These are phyloP conservation scores for Pollenia griseotomentosa DNA, from an alignment of 2,888 invertebrate species.

Conservation along the genomic window DNA sequence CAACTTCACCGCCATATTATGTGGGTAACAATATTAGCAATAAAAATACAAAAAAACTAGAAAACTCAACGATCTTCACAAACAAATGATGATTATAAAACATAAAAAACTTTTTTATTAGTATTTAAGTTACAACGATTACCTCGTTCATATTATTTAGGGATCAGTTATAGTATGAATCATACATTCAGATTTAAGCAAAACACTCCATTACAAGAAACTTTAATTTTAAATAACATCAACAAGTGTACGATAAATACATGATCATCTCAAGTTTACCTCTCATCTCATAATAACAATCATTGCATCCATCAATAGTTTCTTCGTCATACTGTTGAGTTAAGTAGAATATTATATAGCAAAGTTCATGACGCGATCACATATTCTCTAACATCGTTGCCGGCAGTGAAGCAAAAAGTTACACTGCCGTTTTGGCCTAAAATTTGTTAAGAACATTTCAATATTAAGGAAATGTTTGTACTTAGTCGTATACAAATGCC, in stretches of 20 bases:
- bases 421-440: too few species aligned
- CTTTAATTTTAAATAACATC: conserved; percentile 25
- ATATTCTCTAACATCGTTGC: too few species aligned
- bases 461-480: too few species aligned
- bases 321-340: not conserved
- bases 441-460: too few species aligned
- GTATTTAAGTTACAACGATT: conserved; percentile 80
- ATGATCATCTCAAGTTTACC: conserved; percentile 18
- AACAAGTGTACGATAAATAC: conserved; percentile 1
- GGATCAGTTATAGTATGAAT: conserved; percentile 73
- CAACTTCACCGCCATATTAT: conserved; percentile 66
- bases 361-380: too few species aligned
- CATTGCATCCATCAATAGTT: not conserved
- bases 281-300: not conserved
- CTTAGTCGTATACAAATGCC: too few species aligned
- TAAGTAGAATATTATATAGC: too few species aligned
- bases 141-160: conserved; percentile 78
- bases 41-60: conserved; percentile 66
- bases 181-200: conserved; percentile 61
- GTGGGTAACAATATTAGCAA: conserved; percentile 71
- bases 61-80: conserved; percentile 69
- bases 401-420: too few species aligned
- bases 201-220: conserved; percentile 59
- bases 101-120: conserved; percentile 53
- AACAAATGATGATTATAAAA: conserved; percentile 75